Conservation (phyloP, 2,888 invertebrate species). For the Serrognathus titanus region DNA sequence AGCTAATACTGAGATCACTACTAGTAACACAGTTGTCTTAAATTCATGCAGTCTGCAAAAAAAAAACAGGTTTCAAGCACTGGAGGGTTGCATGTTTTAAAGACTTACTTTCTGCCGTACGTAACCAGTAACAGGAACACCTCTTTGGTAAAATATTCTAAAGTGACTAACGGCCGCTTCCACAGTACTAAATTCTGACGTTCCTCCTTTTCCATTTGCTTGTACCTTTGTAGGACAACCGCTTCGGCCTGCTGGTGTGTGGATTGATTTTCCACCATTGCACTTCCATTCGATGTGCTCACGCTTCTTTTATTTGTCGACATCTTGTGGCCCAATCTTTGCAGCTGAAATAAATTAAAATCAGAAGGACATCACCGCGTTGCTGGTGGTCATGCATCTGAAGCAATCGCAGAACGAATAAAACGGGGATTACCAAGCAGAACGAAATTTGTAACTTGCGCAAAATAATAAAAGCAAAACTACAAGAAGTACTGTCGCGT, state of each 20-base stretch:
- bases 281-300: constrained; percentile 31
- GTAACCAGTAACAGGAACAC: constrained; percentile 60
- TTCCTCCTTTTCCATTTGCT: constrained; percentile 56
- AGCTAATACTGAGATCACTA: constrained; percentile 51
- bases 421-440: neutral
- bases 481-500: too few species aligned
- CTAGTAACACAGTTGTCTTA: constrained; percentile 54
- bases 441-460: too few species aligned
- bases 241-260: neutral
- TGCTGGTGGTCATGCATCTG: neutral
- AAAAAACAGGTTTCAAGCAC: constrained; percentile 22
- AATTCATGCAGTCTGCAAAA: constrained; percentile 62
- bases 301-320: constrained; percentile 47
- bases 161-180: constrained; percentile 74
- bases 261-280: constrained; percentile 3
- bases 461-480: too few species aligned
- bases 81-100: constrained; percentile 14
- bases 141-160: constrained; percentile 78
- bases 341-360: constrained; percentile 51
- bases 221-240: constrained; percentile 19
- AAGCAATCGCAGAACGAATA: constrained; percentile 1
- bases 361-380: neutral
- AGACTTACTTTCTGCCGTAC: constrained; percentile 57
- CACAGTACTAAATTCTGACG: constrained; percentile 70
- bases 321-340: constrained; percentile 65